Evolutionary conservation across 2,113 vertebrate species (phyloP).

Genomic region (Strix uralensis): DNA sequence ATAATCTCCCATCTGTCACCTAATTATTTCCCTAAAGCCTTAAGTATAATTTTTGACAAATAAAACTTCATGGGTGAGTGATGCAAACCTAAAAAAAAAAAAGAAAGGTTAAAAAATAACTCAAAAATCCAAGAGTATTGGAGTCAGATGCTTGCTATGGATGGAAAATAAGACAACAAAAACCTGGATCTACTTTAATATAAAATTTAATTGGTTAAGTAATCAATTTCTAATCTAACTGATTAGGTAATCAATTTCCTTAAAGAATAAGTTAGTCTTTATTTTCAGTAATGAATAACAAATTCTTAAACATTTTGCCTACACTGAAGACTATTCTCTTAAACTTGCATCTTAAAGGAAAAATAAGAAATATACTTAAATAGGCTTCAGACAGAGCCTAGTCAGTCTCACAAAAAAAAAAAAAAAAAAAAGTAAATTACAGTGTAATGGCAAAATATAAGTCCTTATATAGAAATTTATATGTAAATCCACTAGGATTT

Average conservation of each 20-base stretch:
- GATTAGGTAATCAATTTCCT: background rate
- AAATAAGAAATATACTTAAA: background rate
- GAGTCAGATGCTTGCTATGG: background rate
- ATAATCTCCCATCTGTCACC: background rate
- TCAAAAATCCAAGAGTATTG: background rate
- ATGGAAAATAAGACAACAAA: background rate
- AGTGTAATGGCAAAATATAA: background rate
- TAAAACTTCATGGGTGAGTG: background rate
- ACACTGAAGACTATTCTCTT: background rate
- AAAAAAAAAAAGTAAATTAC: background rate
- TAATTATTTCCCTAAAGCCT: background rate
- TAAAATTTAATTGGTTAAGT: background rate
- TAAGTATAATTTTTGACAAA: background rate
- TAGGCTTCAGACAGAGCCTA: background rate
- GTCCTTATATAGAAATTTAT: background rate
- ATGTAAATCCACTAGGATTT: background rate
- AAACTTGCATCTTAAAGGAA: background rate
- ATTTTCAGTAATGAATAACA: conserved; percentile 2
- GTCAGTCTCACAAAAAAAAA: background rate
- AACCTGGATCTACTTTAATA: background rate
- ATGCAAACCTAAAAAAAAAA: background rate
- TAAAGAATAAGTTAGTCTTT: background rate
- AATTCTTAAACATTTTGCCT: background rate
- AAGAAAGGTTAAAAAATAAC: background rate
- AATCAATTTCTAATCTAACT: background rate